Conservation (phyloP, 2,797 vertebrate species). For the Syngnathus acus region DNA sequence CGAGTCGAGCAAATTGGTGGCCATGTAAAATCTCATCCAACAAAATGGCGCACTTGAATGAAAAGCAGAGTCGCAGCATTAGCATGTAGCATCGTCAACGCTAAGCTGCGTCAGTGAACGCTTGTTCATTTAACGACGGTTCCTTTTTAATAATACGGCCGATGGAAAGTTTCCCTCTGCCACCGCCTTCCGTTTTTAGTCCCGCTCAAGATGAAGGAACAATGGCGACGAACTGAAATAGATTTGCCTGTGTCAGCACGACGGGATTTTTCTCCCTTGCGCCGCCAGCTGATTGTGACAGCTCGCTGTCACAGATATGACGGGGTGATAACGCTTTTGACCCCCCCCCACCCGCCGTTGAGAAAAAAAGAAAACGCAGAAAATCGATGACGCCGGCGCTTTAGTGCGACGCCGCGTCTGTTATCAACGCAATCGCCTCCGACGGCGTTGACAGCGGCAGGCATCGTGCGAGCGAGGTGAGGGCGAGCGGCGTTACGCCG, state of each 20-base stretch:
- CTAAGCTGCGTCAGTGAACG: not conserved
- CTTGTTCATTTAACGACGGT: not conserved
- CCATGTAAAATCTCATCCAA: not conserved
- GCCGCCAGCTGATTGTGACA: conserved; percentile 77
- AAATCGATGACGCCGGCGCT: conserved; percentile 51
- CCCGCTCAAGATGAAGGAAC: conserved; percentile 73
- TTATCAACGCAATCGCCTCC: conserved; percentile 59
- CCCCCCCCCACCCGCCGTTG: conserved; percentile 46
- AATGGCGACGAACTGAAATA: conserved; percentile 73
- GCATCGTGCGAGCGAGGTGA: conserved; percentile 39
- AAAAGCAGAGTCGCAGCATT: not conserved
- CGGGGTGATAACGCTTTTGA: conserved; percentile 73
- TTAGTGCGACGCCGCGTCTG: conserved; percentile 54
- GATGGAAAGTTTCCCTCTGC: not conserved
- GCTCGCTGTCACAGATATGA: conserved; percentile 77
- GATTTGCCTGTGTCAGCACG: conserved; percentile 68
- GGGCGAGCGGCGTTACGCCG: conserved; percentile 28
- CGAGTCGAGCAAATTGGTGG: not conserved
- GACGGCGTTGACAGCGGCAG: conserved; percentile 64
- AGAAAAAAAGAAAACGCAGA: conserved; percentile 11
- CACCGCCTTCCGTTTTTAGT: not conserved
- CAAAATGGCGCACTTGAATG: no score
- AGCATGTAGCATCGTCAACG: not conserved
- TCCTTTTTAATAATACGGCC: not conserved
- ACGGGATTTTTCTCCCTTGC: conserved; percentile 53